phyloP scores from a whole-genome alignment of 2,797 vertebrate species.

The Eurystomus glaucurus region DNA sequence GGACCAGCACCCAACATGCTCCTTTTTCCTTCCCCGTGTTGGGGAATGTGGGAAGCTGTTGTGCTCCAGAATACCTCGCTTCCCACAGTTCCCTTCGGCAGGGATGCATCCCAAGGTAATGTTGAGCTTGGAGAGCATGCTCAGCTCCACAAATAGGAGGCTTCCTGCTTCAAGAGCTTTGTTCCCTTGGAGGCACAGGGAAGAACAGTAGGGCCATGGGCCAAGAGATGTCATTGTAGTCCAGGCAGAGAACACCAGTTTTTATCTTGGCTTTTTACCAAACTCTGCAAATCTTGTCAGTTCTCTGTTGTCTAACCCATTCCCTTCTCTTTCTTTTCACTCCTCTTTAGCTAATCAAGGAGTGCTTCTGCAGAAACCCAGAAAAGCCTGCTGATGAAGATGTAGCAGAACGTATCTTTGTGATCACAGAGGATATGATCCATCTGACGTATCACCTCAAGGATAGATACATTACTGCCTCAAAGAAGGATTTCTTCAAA shows the following conservation, averaged over 20 bases:
- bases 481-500: slow-evolving; percentile 84
- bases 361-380: slow-evolving; percentile 84
- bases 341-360: slow-evolving; percentile 84
- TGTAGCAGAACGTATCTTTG: slow-evolving; percentile 84
- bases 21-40: neutral
- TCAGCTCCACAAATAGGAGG: neutral
- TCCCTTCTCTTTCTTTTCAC: neutral
- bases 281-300: neutral
- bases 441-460: slow-evolving; percentile 86
- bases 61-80: neutral
- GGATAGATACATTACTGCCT: slow-evolving; percentile 80
- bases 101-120: neutral
- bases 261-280: neutral
- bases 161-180: neutral
- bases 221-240: neutral
- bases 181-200: too few relatives aligned
- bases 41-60: neutral
- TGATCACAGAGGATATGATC: slow-evolving; percentile 80
- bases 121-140: neutral
- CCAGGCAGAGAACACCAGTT: neutral
- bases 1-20: neutral
- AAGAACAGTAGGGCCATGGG: neutral
- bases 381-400: slow-evolving; percentile 84
- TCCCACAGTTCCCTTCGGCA: neutral
- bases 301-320: neutral